phyloP scores from a whole-genome alignment of 2,888 invertebrate species.

The Clepsis dumicolana region DNA sequence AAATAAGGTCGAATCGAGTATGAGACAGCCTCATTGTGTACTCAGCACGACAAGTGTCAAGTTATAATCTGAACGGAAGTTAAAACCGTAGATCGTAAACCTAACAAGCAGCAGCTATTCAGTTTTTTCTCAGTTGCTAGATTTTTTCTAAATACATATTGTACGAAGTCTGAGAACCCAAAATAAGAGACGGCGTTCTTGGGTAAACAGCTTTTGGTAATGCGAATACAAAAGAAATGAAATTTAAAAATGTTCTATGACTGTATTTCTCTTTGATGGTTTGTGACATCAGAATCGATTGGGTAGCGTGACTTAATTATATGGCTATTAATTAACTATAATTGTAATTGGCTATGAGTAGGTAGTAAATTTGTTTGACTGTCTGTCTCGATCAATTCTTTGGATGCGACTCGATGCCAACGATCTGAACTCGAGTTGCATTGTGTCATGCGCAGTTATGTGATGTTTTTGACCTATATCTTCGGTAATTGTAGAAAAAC shows the following conservation, averaged over 20 bases:
- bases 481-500: slow-evolving; percentile 66
- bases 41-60: no score
- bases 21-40: no score
- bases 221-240: neutral
- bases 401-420: slow-evolving; percentile 53
- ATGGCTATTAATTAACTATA: neutral
- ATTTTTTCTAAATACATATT: no score
- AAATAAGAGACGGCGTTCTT: no score
- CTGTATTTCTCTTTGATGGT: neutral
- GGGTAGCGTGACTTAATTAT: slow-evolving; percentile 15
- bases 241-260: neutral
- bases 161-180: no score
- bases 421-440: slow-evolving; percentile 69
- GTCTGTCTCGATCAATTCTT: slow-evolving; percentile 35
- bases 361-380: slow-evolving; percentile 4
- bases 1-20: no score
- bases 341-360: slow-evolving; percentile 5
- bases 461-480: slow-evolving; percentile 74
- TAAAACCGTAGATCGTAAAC: no score
- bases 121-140: no score
- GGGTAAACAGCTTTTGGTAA: neutral
- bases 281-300: slow-evolving; percentile 6
- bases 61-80: no score
- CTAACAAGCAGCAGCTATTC: no score
- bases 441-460: slow-evolving; percentile 80